A percentile compares a stretch with the other conserved stretches of the same genome.
Evolutionary conservation across 92 coral and sea anemone genomes (phyloP).

Genomic region (Bergia sp.): DNA sequence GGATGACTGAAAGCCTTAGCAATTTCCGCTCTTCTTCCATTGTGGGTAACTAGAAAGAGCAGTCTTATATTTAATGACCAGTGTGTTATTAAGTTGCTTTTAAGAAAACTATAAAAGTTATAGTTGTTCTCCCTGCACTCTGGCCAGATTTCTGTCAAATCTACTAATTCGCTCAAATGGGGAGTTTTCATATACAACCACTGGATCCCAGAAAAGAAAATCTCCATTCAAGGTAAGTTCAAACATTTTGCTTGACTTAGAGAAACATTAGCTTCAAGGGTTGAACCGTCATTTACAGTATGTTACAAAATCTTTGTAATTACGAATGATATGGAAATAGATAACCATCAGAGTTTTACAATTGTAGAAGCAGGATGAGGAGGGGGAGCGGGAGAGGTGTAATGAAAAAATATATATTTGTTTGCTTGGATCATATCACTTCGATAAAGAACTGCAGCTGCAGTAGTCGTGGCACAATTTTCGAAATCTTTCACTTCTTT

Average conservation of each 20-base stretch:
- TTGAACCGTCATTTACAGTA: not conserved
- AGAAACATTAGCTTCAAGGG: not conserved
- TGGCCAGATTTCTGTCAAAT: constrained; percentile 52
- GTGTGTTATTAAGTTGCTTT: too few species aligned
- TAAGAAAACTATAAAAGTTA: not conserved
- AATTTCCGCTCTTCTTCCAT: too few species aligned
- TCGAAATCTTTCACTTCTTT: too few species aligned
- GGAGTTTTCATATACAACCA: constrained; percentile 52
- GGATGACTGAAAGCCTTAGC: too few species aligned
- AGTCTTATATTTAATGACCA: too few species aligned
- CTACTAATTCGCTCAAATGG: constrained; percentile 55
- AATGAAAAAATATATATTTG: not conserved
- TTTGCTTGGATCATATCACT: not conserved
- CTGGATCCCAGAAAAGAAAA: constrained; percentile 66
- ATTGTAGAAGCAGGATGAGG: not conserved
- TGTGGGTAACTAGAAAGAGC: too few species aligned
- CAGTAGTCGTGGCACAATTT: not conserved
- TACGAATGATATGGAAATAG: not conserved
- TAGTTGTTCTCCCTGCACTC: too few species aligned
- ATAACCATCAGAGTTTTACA: not conserved
- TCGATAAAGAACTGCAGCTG: not conserved
- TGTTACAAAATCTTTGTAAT: not conserved
- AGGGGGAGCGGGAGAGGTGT: not conserved
- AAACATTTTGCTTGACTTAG: not conserved
- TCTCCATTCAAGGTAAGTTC: constrained; percentile 51